Evolutionary conservation across 2,888 invertebrate genomes (phyloP).

Genomic region (Dermolepida albohirtum): DNA sequence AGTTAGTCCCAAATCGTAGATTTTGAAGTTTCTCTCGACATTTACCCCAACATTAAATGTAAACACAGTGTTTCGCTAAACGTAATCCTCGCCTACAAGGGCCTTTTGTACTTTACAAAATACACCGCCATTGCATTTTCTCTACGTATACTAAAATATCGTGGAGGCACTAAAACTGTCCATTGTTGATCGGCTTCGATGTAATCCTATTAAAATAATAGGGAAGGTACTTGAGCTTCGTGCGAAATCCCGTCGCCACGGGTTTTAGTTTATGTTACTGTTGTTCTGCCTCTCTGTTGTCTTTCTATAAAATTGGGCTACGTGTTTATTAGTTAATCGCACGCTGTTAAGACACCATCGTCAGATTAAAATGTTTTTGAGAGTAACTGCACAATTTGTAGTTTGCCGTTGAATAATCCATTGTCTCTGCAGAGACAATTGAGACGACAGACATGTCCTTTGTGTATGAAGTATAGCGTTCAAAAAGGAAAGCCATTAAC

Average conservation of each 20-base stretch:
- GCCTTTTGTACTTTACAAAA: slow-evolving; percentile 22
- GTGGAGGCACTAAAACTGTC: slow-evolving; percentile 36
- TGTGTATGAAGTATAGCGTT: slow-evolving; percentile 14
- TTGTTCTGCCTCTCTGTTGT: background rate
- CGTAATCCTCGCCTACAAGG: slow-evolving; percentile 31
- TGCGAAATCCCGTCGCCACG: slow-evolving; percentile 35
- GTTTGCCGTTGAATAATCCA: slow-evolving; percentile 18
- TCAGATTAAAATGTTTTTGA: slow-evolving; percentile 40
- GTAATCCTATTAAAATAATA: slow-evolving; percentile 51
- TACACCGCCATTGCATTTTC: background rate
- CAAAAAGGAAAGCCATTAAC: slow-evolving; percentile 15
- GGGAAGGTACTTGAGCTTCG: slow-evolving; percentile 40
- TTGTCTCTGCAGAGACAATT: slow-evolving; percentile 32
- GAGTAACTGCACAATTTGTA: slow-evolving; percentile 41
- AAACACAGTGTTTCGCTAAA: slow-evolving; percentile 21
- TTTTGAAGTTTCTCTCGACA: background rate
- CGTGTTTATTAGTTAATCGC: slow-evolving; percentile 30
- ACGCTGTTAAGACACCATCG: slow-evolving; percentile 22
- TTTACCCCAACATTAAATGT: slow-evolving; percentile 1
- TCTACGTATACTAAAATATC: slow-evolving; percentile 15
- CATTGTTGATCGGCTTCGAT: slow-evolving; percentile 48
- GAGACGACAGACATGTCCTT: slow-evolving; percentile 13
- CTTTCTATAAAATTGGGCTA: slow-evolving; percentile 15
- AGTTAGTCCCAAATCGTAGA: background rate
- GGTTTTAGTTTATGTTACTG: slow-evolving; percentile 7